Evolutionary conservation across 2,888 invertebrate genomes (phyloP).

Genomic region (Tanytarsus gracilentus): DNA sequence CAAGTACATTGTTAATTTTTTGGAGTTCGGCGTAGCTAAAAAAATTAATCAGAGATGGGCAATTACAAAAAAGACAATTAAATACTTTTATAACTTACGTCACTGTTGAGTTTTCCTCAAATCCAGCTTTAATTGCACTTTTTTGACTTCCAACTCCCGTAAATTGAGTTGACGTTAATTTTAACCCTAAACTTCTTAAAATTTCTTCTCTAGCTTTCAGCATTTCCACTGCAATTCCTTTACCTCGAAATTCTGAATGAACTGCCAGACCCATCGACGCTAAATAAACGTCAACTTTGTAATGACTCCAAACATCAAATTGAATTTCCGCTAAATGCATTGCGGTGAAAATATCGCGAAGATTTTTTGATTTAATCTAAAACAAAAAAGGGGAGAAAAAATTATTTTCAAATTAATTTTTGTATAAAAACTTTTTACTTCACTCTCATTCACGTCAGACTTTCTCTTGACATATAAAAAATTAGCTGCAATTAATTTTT

Average conservation of each 20-base stretch:
- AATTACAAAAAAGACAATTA: no score
- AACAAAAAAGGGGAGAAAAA: not conserved
- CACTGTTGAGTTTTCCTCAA: conserved; percentile 12
- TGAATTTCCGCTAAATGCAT: not conserved
- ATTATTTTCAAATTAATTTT: no score
- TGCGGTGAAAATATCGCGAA: not conserved
- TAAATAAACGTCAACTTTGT: conserved; percentile 16
- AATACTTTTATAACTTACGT: no score
- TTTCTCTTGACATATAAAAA: not conserved
- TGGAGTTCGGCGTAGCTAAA: no score
- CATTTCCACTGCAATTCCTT: conserved; percentile 29
- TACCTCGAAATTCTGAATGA: conserved; percentile 17
- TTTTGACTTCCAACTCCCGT: conserved; percentile 23
- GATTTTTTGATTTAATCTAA: conserved; percentile 6
- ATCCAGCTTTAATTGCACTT: conserved; percentile 27
- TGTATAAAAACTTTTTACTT: not conserved
- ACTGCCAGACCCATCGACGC: not conserved
- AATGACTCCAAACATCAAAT: not conserved
- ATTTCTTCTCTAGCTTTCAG: conserved; percentile 20
- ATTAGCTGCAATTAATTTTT: conserved; percentile 1
- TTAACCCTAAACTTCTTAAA: conserved; percentile 17
- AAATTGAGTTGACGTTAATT: conserved; percentile 21
- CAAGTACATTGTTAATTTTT: no score
- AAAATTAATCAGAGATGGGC: no score
- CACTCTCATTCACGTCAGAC: not conserved